Conservation (phyloP, 2,888 invertebrate genomes). For the Volucella bombylans region DNA sequence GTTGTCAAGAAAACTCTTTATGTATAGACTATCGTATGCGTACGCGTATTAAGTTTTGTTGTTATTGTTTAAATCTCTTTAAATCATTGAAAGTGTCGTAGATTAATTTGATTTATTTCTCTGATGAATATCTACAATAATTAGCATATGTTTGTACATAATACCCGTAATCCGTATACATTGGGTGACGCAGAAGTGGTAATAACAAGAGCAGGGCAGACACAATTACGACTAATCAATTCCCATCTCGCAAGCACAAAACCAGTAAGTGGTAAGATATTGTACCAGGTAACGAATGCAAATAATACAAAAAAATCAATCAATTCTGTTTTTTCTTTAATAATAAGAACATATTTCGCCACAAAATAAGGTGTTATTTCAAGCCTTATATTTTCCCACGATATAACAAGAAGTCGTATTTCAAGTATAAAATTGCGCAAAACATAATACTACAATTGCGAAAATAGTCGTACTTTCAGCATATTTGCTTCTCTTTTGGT, state of each 20-base stretch:
- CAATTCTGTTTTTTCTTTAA: slow-evolving; percentile 7
- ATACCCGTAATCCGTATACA: neutral
- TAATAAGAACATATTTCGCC: slow-evolving; percentile 10
- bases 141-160: too few relatives aligned
- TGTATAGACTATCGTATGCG: too few relatives aligned
- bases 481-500: slow-evolving; percentile 16
- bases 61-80: too few relatives aligned
- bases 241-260: neutral
- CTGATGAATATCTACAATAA: too few relatives aligned
- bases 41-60: too few relatives aligned
- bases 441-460: slow-evolving; percentile 36
- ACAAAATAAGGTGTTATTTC: slow-evolving; percentile 16
- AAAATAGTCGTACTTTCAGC: neutral
- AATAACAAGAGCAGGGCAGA: slow-evolving; percentile 14
- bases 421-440: slow-evolving; percentile 36
- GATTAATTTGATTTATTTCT: too few relatives aligned
- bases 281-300: neutral
- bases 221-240: neutral
- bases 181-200: neutral
- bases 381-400: slow-evolving; percentile 43
- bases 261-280: neutral
- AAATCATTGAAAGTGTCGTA: too few relatives aligned
- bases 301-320: neutral
- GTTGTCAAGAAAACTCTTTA: too few relatives aligned
- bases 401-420: slow-evolving; percentile 37